phyloP scores from a whole-genome alignment of 2,113 vertebrate species.

The Illadopsis cleaveri region DNA sequence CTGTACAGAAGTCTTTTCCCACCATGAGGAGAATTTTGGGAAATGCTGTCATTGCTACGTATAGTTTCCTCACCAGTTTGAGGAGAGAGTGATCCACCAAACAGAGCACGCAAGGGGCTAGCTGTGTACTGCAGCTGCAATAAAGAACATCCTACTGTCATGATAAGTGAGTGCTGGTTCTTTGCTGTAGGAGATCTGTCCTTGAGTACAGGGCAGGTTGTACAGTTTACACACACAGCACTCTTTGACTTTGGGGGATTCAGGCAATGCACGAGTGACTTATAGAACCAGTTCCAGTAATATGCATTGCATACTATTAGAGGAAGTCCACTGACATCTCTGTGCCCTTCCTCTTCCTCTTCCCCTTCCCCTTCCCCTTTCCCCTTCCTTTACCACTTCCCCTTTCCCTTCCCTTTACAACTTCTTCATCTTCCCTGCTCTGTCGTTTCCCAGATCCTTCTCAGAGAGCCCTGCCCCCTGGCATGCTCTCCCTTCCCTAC shows the following conservation, averaged over 20 bases:
- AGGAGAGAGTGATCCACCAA: background rate
- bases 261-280: background rate
- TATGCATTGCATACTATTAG: slow-evolving; percentile 8
- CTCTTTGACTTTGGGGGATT: background rate
- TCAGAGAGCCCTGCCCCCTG: background rate
- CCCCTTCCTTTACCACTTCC: background rate
- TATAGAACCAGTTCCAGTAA: slow-evolving; percentile 25
- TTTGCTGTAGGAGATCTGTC: background rate
- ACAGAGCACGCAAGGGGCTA: background rate
- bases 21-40: background rate
- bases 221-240: background rate
- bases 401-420: background rate
- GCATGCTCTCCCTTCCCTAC: background rate
- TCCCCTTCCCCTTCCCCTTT: too few species aligned
- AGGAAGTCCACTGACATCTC: slow-evolving; percentile 32
- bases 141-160: background rate
- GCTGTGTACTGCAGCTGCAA: background rate
- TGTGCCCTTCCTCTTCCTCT: background rate
- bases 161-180: background rate
- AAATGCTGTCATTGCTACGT: background rate
- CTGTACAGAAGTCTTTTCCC: background rate
- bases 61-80: background rate
- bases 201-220: background rate
- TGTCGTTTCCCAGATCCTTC: background rate
- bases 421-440: background rate